Percentiles rank a stretch among this genome's conserved stretches.
phyloP scores from a whole-genome alignment of 2,797 vertebrate species.

The Avahi laniger region DNA sequence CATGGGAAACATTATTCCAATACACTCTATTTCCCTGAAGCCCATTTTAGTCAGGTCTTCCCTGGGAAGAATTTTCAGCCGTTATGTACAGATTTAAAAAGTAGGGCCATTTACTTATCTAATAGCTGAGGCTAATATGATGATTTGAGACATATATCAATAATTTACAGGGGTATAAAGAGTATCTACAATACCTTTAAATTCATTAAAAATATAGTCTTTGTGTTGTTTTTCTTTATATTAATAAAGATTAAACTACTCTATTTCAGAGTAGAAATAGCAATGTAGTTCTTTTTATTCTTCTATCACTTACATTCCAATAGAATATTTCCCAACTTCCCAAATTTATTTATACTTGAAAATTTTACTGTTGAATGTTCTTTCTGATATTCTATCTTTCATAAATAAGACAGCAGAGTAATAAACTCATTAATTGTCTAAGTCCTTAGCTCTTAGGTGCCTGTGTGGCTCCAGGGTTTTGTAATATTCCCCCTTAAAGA shows the following conservation, averaged over 20 bases:
- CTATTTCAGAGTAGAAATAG: background rate
- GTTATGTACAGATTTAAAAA: background rate
- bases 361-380: background rate
- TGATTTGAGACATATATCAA: background rate
- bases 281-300: background rate
- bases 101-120: background rate
- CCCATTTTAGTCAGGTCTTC: background rate
- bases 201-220: background rate
- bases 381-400: background rate
- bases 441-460: background rate
- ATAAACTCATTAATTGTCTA: background rate
- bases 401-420: background rate
- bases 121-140: background rate
- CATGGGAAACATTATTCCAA: background rate
- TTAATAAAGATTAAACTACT: background rate
- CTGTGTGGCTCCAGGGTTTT: background rate
- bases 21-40: background rate
- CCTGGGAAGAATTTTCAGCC: background rate
- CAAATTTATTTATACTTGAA: background rate
- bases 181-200: background rate
- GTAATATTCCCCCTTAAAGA: background rate
- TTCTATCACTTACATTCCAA: background rate
- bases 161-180: background rate
- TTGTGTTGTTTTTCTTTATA: background rate
- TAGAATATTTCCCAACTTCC: background rate